Evolutionary conservation across 2,888 invertebrate genomes (phyloP).

Genomic region (Patella pellucida): DNA sequence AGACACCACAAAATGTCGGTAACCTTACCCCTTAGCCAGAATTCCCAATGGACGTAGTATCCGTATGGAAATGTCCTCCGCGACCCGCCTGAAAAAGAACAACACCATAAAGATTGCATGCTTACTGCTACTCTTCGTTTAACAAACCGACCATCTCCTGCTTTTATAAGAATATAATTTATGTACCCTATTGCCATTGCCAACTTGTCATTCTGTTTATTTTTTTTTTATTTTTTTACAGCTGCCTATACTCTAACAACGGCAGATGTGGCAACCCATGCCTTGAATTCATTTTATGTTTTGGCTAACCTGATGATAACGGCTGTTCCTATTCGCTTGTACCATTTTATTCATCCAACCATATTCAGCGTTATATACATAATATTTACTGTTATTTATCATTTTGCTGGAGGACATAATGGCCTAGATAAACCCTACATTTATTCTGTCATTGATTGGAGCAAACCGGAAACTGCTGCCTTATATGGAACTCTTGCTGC

Average conservation of each 20-base stretch:
- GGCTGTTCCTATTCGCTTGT: slow-evolving; percentile 45
- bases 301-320: slow-evolving; percentile 47
- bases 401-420: slow-evolving; percentile 39
- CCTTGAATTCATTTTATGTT: slow-evolving; percentile 49
- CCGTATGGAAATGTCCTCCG: too few relatives aligned
- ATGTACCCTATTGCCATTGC: too few relatives aligned
- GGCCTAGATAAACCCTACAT: slow-evolving; percentile 33
- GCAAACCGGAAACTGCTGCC: slow-evolving; percentile 17
- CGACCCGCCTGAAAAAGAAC: too few relatives aligned
- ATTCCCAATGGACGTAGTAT: too few relatives aligned
- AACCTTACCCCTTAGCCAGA: too few relatives aligned
- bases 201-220: too few relatives aligned
- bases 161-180: too few relatives aligned
- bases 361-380: slow-evolving; percentile 38
- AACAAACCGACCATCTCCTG: too few relatives aligned
- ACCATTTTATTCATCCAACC: slow-evolving; percentile 50
- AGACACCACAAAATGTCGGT: too few relatives aligned
- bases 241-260: not conserved
- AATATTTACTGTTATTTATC: slow-evolving; percentile 41
- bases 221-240: not conserved
- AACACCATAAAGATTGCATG: too few relatives aligned
- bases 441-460: slow-evolving; percentile 43
- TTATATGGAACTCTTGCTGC: slow-evolving; percentile 22
- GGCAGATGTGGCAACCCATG: slow-evolving; percentile 44
- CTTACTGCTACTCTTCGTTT: too few relatives aligned